A percentile compares a stretch with the other conserved stretches of the same genome.
These are phyloP conservation scores for Machimus rusticus DNA, from an alignment of 2,888 invertebrate species.

Conservation along the genomic window DNA sequence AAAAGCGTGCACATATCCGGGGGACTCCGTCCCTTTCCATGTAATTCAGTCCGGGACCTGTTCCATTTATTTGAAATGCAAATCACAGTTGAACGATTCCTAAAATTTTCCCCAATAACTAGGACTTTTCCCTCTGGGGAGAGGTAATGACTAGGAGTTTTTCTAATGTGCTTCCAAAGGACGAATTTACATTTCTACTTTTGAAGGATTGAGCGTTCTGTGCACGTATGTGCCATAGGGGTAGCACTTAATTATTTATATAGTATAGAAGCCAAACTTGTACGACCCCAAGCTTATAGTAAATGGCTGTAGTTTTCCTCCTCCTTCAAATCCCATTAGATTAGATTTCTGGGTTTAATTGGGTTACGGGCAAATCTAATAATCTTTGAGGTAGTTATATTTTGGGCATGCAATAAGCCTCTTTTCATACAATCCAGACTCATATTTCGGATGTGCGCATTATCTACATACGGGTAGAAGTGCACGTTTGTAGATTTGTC, in stretches of 20 bases:
- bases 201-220: not conserved
- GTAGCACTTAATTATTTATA: not conserved
- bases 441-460: not conserved
- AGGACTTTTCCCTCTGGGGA: not conserved
- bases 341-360: not conserved
- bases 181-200: not conserved
- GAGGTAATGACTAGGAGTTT: not conserved
- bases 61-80: slow-evolving; percentile 18
- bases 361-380: not conserved
- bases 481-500: not conserved
- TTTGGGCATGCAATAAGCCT: not conserved
- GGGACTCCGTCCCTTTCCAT: not conserved
- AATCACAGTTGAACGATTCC: slow-evolving; percentile 22
- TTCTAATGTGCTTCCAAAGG: not conserved
- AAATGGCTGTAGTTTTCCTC: not conserved
- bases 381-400: not conserved
- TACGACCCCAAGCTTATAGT: not conserved
- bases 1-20: not conserved
- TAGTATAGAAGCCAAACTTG: not conserved
- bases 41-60: not conserved
- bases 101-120: not conserved
- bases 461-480: not conserved
- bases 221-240: not conserved
- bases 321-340: not conserved
- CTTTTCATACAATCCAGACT: not conserved